Evolutionary conservation across 2,888 invertebrate species (phyloP).

Genomic region (Hydropsyche betteni): DNA sequence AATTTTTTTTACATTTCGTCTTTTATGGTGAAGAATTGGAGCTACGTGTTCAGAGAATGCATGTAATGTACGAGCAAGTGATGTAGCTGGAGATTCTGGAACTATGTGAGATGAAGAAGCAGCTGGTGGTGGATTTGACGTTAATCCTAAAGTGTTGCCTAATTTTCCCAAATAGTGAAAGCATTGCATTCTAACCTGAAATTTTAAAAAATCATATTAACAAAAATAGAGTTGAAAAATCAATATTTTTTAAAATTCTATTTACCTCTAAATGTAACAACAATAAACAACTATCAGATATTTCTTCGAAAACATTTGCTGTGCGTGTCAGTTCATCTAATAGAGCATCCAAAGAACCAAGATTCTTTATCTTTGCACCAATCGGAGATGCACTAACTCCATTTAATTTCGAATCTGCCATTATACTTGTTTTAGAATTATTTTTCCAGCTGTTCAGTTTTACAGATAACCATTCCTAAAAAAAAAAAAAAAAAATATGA

Average conservation of each 20-base stretch:
- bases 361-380: conserved; percentile 52
- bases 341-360: conserved; percentile 66
- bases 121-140: conserved; percentile 62
- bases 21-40: conserved; percentile 78
- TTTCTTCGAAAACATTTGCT: conserved; percentile 84
- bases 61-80: conserved; percentile 79
- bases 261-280: conserved; percentile 90
- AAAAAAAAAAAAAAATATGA: conserved; percentile 54
- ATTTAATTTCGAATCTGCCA: conserved; percentile 55
- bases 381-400: conserved; percentile 53
- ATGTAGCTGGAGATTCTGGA: conserved; percentile 78
- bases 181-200: conserved; percentile 87
- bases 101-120: conserved; percentile 63
- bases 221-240: conserved; percentile 28
- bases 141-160: conserved; percentile 53
- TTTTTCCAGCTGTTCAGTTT: conserved; percentile 54
- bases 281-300: conserved; percentile 89
- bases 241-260: conserved; percentile 13
- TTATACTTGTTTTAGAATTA: conserved; percentile 18
- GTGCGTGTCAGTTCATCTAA: conserved; percentile 74
- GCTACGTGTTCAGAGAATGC: conserved; percentile 81
- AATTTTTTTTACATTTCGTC: conserved; percentile 72
- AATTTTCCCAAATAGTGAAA: conserved; percentile 83
- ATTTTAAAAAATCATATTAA: conserved; percentile 53
- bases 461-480: conserved; percentile 80